Percentiles rank a stretch among this genome's conserved stretches.
Evolutionary conservation across 2,888 invertebrate genomes (phyloP).

Genomic region (Acholoe squamosa): DNA sequence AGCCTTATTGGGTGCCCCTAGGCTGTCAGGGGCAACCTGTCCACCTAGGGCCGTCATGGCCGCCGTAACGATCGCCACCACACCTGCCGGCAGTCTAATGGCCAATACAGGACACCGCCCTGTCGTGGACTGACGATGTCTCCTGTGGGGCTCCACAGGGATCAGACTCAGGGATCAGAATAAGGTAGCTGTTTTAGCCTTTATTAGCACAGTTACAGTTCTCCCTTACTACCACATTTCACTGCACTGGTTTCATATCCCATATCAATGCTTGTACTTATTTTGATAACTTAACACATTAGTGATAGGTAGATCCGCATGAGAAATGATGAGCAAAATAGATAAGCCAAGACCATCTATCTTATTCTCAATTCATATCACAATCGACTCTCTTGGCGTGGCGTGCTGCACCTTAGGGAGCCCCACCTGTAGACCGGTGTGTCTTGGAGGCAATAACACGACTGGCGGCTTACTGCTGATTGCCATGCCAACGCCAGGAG

Average conservation of each 20-base stretch:
- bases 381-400: no score
- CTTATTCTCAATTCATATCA: no score
- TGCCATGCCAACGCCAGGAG: constrained; percentile 34
- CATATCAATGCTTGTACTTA: no score
- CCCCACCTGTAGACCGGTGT: constrained; percentile 14
- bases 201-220: no score
- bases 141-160: neutral
- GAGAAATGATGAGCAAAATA: no score
- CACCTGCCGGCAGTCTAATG: constrained; percentile 38
- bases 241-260: no score
- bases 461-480: neutral
- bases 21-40: constrained; percentile 41
- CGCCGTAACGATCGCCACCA: constrained; percentile 30
- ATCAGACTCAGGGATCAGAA: neutral
- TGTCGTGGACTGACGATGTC: neutral
- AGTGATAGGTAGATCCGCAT: no score
- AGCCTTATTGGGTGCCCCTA: constrained; percentile 15
- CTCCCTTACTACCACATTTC: no score
- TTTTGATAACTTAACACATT: no score
- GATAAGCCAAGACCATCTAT: no score
- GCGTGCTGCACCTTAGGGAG: neutral
- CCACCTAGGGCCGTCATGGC: constrained; percentile 12
- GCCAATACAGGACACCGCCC: constrained; percentile 38
- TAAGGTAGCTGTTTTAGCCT: no score
- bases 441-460: constrained; percentile 29